phyloP scores from a whole-genome alignment of 30 jellyfish, hydroid and myxozoan species.

The Hydra vulgaris region DNA sequence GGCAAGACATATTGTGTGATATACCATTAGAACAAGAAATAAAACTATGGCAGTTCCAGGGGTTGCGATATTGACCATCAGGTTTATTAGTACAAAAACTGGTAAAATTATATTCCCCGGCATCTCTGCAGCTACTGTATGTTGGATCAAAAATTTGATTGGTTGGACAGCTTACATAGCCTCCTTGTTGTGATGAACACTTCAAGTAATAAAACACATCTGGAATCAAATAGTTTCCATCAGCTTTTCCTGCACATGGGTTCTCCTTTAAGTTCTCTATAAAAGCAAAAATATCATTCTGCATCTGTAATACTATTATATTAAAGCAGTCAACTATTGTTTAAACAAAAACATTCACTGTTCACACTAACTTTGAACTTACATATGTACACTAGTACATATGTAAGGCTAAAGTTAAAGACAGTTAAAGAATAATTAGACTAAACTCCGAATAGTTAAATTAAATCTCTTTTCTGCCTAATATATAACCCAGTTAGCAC shows the following conservation, averaged over 20 bases:
- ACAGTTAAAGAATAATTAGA: too few relatives aligned
- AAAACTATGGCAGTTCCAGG: slow-evolving; percentile 30
- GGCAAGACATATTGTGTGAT: slow-evolving; percentile 53
- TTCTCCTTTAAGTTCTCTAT: too few relatives aligned
- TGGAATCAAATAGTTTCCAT: slow-evolving; percentile 36
- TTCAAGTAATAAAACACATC: slow-evolving; percentile 42
- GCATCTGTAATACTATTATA: too few relatives aligned
- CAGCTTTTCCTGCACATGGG: slow-evolving; percentile 28
- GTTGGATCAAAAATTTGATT: slow-evolving; percentile 20
- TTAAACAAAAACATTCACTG: too few relatives aligned
- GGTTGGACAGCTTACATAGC: not conserved
- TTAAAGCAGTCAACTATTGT: too few relatives aligned
- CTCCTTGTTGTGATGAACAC: slow-evolving; percentile 24
- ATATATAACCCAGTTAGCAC: too few relatives aligned
- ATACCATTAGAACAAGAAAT: slow-evolving; percentile 27
- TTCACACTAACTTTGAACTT: too few relatives aligned
- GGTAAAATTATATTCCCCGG: not conserved
- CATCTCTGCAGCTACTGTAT: not conserved
- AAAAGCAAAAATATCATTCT: too few relatives aligned
- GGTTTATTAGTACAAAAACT: slow-evolving; percentile 6
- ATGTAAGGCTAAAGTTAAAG: too few relatives aligned
- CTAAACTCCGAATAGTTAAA: too few relatives aligned
- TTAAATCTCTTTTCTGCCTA: too few relatives aligned
- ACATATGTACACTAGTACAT: too few relatives aligned
- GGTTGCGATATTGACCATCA: slow-evolving; percentile 34